A percentile compares a stretch with the other conserved stretches of the same genome.
Evolutionary conservation across 2,888 invertebrate genomes (phyloP).

Genomic region (Holacanthella duospinosa): DNA sequence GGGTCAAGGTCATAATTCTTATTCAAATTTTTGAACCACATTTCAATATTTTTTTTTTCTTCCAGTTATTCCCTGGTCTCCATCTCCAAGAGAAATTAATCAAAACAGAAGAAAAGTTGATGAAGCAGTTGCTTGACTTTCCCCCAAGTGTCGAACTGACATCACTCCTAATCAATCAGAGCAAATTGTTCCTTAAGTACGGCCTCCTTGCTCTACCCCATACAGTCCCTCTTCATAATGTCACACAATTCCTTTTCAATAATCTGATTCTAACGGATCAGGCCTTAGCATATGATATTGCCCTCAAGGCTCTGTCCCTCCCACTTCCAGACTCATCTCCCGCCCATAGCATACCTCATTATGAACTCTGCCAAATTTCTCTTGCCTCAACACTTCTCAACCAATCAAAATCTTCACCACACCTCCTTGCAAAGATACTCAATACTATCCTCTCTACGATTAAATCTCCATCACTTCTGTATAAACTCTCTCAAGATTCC

Average conservation of each 20-base stretch:
- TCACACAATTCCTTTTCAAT: constrained; percentile 4
- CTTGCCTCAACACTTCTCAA: constrained; percentile 52
- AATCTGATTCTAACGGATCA: constrained; percentile 1
- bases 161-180: not conserved
- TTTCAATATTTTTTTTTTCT: not conserved
- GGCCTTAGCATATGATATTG: not conserved
- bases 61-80: not conserved
- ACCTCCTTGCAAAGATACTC: constrained; percentile 72
- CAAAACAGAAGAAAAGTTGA: constrained; percentile 1
- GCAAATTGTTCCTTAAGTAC: constrained; percentile 3
- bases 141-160: not conserved
- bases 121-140: not conserved
- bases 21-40: not conserved
- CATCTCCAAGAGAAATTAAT: not conserved
- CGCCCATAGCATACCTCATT: not conserved
- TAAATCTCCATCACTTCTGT: constrained; percentile 59
- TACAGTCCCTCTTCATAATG: not conserved
- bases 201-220: not conserved
- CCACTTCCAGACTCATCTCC: not conserved
- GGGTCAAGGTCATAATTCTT: too few relatives aligned
- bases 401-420: constrained; percentile 74
- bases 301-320: constrained; percentile 1
- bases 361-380: constrained; percentile 51
- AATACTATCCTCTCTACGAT: constrained; percentile 74
- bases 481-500: constrained; percentile 2